phyloP scores from a whole-genome alignment of 2,113 vertebrate species.

The Himantopus leucocephalus region DNA sequence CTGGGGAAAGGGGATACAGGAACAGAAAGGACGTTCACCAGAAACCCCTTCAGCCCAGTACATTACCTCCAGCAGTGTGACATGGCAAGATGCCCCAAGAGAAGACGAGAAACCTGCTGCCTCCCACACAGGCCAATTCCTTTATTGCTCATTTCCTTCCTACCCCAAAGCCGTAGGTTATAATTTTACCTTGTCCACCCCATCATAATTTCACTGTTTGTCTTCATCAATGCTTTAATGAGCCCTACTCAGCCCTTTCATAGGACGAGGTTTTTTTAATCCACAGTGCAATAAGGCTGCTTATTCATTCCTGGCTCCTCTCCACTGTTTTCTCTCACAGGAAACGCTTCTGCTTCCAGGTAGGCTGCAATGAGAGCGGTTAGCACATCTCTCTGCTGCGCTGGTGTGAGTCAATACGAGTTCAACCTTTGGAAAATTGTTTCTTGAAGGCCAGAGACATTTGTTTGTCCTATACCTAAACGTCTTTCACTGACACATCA shows the following conservation, averaged over 20 bases:
- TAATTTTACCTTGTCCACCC: neutral
- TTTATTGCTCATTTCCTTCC: neutral
- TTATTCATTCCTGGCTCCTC: constrained; percentile 25
- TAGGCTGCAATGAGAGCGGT: neutral
- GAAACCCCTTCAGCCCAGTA: neutral
- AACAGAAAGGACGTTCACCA: neutral
- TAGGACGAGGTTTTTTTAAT: neutral
- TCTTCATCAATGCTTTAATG: neutral
- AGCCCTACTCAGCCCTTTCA: neutral
- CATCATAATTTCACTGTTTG: neutral
- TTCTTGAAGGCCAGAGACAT: constrained; percentile 61
- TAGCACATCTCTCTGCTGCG: neutral
- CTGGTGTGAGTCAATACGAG: neutral
- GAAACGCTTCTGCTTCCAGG: neutral
- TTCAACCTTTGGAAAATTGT: constrained; percentile 57
- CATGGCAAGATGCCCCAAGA: neutral
- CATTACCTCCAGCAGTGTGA: neutral
- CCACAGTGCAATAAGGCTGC: neutral
- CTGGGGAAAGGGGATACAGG: no score
- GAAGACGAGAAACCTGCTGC: neutral
- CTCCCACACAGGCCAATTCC: neutral
- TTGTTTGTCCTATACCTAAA: constrained; percentile 30
- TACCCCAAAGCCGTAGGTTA: neutral
- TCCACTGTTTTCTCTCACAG: neutral
- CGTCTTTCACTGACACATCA: neutral